phyloP scores from a whole-genome alignment of 2,113 vertebrate genomes.

The Ciconia maguari region DNA sequence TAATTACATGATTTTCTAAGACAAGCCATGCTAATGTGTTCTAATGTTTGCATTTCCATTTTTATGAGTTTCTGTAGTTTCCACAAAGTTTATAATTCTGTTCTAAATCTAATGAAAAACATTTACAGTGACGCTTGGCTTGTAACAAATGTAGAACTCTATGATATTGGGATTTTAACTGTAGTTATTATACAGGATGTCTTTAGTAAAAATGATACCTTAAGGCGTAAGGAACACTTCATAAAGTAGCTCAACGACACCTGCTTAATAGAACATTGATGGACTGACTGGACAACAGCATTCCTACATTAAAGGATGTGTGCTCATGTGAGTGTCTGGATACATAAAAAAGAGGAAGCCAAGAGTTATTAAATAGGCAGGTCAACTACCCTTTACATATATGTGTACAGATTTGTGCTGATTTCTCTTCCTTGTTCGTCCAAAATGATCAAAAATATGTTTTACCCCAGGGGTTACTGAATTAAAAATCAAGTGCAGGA shows the following conservation, averaged over 20 bases:
- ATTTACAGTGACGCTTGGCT: background rate
- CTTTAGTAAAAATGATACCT: background rate
- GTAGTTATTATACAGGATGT: background rate
- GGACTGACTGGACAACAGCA: background rate
- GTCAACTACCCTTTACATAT: background rate
- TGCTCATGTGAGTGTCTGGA: background rate
- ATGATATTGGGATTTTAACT: background rate
- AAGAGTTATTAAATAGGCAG: background rate
- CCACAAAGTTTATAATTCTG: background rate
- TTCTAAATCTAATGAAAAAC: background rate
- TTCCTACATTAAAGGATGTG: background rate
- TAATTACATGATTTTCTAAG: conserved; percentile 21
- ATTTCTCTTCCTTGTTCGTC: background rate
- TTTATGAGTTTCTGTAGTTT: background rate
- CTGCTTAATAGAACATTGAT: background rate
- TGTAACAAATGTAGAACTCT: background rate
- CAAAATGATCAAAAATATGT: background rate
- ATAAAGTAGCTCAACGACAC: background rate
- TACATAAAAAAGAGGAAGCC: background rate
- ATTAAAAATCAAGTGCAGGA: background rate
- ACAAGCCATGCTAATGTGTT: conserved; percentile 17
- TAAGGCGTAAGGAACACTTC: background rate
- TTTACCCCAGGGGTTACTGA: background rate
- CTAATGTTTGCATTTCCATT: conserved; percentile 12
- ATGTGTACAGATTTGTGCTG: background rate